Conservation (phyloP, 2,888 invertebrate genomes). For the Harpalus rufipes region DNA sequence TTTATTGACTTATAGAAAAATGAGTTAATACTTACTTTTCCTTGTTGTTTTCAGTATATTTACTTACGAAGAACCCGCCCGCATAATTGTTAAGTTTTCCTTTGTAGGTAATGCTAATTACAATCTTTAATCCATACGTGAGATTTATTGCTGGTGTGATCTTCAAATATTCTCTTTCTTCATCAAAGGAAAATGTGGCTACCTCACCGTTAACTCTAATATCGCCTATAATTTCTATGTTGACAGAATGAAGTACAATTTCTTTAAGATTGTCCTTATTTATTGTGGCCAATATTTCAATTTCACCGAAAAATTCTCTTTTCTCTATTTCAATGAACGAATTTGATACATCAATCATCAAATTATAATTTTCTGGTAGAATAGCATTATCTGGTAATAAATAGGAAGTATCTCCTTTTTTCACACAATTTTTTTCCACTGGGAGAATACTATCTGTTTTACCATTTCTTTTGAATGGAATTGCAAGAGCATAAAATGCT, state of each 20-base stretch:
- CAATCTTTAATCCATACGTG: slow-evolving; percentile 68
- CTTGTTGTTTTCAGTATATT: slow-evolving; percentile 74
- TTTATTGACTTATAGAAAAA: not conserved
- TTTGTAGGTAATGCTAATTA: slow-evolving; percentile 70
- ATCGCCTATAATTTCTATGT: slow-evolving; percentile 14
- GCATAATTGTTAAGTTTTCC: slow-evolving; percentile 74
- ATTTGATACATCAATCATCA: slow-evolving; percentile 68
- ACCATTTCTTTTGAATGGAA: not conserved
- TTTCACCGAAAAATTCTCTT: slow-evolving; percentile 66
- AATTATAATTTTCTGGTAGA: slow-evolving; percentile 67
- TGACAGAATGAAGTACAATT: slow-evolving; percentile 67
- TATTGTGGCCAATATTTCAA: slow-evolving; percentile 64
- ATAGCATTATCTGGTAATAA: slow-evolving; percentile 67
- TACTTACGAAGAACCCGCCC: slow-evolving; percentile 79
- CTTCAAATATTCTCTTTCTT: slow-evolving; percentile 55
- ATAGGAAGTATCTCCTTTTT: slow-evolving; percentile 10
- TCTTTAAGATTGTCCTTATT: slow-evolving; percentile 47
- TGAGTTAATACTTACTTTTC: slow-evolving; percentile 1
- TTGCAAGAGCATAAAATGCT: not conserved
- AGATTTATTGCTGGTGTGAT: not conserved
- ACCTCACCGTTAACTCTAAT: not conserved
- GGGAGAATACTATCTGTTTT: not conserved
- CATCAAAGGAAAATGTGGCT: slow-evolving; percentile 34
- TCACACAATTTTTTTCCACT: not conserved
- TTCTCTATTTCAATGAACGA: slow-evolving; percentile 39